Evolutionary conservation across 1,140 invertebrate genomes (phyloP).

Genomic region (Trissolcus basalis): DNA sequence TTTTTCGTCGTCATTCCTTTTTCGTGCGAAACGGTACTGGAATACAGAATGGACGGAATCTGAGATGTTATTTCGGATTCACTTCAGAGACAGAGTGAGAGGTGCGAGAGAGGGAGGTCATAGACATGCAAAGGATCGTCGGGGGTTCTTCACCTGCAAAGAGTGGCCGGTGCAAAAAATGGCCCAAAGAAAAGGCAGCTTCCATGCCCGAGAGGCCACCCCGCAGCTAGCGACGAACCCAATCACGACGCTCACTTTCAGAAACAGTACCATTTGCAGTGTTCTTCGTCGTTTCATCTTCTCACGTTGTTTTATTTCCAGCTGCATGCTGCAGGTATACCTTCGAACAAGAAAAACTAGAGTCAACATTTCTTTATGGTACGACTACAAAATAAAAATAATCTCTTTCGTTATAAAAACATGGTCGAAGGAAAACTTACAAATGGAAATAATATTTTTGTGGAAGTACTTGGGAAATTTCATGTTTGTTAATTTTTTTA

Average conservation of each 20-base stretch:
- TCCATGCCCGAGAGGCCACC: slow-evolving; percentile 68
- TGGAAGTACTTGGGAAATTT: no score
- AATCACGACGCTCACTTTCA: slow-evolving; percentile 77
- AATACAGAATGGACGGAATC: no score
- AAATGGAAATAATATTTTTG: no score
- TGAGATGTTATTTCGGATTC: no score
- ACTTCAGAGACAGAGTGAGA: not conserved
- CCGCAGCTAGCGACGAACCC: slow-evolving; percentile 71
- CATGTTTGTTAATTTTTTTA: no score
- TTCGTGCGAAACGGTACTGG: no score
- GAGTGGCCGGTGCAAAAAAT: slow-evolving; percentile 73
- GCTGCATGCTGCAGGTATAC: slow-evolving; percentile 76
- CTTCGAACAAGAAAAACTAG: slow-evolving; percentile 45
- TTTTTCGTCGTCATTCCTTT: no score
- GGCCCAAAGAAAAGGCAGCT: slow-evolving; percentile 70
- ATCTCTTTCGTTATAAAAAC: no score
- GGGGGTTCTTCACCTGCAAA: slow-evolving; percentile 63
- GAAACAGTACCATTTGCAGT: slow-evolving; percentile 79
- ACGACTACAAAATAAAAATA: no score
- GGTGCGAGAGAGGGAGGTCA: not conserved
- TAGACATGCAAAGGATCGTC: slow-evolving; percentile 5
- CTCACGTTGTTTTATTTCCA: slow-evolving; percentile 78
- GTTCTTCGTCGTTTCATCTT: slow-evolving; percentile 79
- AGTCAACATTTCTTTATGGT: no score
- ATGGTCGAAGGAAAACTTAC: no score